Conservation (phyloP, 2,113 vertebrate genomes). For the Hydropotes inermis region DNA sequence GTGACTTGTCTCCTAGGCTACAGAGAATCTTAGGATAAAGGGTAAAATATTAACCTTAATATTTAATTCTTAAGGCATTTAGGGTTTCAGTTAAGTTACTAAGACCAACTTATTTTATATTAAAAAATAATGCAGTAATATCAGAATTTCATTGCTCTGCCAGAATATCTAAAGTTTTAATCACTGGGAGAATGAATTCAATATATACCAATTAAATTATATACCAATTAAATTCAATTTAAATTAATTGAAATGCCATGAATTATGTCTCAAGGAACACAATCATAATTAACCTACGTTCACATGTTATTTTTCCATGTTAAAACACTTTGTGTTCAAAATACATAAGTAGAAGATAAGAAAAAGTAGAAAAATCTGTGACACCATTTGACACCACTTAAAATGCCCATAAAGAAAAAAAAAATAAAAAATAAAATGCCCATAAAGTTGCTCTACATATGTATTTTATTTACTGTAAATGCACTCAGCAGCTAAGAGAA, state of each 20-base stretch:
- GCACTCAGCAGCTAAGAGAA: not conserved
- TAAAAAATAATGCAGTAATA: not conserved
- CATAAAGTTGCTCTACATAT: not conserved
- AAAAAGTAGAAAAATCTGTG: not conserved
- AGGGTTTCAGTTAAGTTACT: not conserved
- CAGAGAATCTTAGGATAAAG: fast-evolving
- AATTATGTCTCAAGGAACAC: not conserved
- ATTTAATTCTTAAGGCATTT: not conserved
- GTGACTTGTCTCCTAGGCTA: not conserved
- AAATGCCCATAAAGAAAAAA: not conserved
- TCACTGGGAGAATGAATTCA: not conserved
- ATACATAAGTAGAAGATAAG: not conserved
- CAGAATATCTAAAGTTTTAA: not conserved
- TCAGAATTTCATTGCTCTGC: slow-evolving; percentile 6
- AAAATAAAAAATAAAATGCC: not conserved
- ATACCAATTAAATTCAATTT: too few species aligned
- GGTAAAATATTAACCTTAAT: not conserved
- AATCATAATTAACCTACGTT: not conserved
- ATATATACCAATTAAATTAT: too few species aligned
- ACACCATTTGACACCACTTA: not conserved
- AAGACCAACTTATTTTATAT: not conserved
- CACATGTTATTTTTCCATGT: not conserved
- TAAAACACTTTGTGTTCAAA: not conserved
- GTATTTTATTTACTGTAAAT: not conserved
- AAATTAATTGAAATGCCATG: not conserved